Evolutionary conservation across 2,113 vertebrate species (phyloP).

Genomic region (Colaptes auratus): DNA sequence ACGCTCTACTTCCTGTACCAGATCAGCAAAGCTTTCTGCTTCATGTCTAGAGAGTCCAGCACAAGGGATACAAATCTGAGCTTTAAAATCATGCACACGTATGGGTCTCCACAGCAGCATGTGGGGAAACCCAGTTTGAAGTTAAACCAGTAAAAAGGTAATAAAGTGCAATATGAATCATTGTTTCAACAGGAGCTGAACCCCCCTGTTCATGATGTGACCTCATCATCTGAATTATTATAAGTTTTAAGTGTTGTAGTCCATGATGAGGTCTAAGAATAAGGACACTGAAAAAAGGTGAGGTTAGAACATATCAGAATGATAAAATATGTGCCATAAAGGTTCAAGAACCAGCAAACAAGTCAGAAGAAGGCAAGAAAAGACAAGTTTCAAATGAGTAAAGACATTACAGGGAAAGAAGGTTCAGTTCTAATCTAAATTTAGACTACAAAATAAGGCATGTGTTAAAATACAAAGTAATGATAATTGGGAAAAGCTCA

Average conservation of each 20-base stretch:
- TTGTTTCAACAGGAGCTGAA: background rate
- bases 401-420: background rate
- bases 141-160: background rate
- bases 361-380: background rate
- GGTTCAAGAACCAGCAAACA: background rate
- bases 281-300: background rate
- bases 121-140: background rate
- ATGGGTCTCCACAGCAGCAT: background rate
- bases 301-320: background rate
- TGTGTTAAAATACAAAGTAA: background rate
- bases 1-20: background rate
- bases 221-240: background rate
- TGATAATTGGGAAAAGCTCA: background rate
- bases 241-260: background rate
- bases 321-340: background rate
- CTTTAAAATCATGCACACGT: background rate
- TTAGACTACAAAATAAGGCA: background rate
- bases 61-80: background rate
- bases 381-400: background rate
- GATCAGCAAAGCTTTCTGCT: background rate
- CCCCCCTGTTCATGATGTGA: background rate
- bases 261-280: background rate
- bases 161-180: background rate
- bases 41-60: background rate
- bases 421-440: background rate